A percentile compares a stretch with the other conserved stretches of the same genome.
phyloP scores from a whole-genome alignment of 2,888 invertebrate genomes.

The Tetragonisca angustula region DNA sequence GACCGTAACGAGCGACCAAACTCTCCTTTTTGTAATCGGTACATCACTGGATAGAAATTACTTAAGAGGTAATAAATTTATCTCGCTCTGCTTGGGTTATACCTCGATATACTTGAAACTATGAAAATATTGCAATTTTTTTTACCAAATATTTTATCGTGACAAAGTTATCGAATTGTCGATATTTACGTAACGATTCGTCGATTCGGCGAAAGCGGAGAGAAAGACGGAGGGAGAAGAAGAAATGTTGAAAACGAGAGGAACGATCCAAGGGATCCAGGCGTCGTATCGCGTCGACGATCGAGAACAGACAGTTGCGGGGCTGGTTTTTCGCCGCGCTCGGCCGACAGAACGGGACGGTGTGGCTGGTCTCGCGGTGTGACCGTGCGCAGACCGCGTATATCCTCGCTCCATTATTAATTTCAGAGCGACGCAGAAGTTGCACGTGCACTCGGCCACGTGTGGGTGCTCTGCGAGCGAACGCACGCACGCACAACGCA shows the following conservation, averaged over 20 bases:
- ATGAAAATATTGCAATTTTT: too few relatives aligned
- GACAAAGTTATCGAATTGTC: too few relatives aligned
- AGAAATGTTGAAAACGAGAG: not conserved
- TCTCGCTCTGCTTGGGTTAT: too few relatives aligned
- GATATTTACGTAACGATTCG: too few relatives aligned
- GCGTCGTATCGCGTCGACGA: not conserved
- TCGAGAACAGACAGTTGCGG: not conserved
- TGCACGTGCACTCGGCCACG: constrained; percentile 64
- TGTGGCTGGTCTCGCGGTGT: constrained; percentile 70
- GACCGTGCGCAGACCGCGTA: constrained; percentile 80
- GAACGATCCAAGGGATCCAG: not conserved
- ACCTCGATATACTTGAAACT: too few relatives aligned
- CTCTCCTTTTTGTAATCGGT: too few relatives aligned
- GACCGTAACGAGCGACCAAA: too few relatives aligned
- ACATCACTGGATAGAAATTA: too few relatives aligned
- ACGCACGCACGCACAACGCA: constrained; percentile 31
- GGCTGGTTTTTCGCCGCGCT: constrained; percentile 16
- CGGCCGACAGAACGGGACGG: constrained; percentile 67
- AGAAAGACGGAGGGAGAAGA: too few relatives aligned
- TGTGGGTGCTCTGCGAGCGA: constrained; percentile 55
- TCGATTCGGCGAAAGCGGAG: too few relatives aligned
- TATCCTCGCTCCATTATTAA: constrained; percentile 82
- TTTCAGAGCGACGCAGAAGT: constrained; percentile 70
- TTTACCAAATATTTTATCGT: too few relatives aligned
- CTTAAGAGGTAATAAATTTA: too few relatives aligned